Evolutionary conservation across 2,113 vertebrate species (phyloP), one percentile per base, ranked within the genome.

Genomic region (Phalacrocorax carbo): DNA sequence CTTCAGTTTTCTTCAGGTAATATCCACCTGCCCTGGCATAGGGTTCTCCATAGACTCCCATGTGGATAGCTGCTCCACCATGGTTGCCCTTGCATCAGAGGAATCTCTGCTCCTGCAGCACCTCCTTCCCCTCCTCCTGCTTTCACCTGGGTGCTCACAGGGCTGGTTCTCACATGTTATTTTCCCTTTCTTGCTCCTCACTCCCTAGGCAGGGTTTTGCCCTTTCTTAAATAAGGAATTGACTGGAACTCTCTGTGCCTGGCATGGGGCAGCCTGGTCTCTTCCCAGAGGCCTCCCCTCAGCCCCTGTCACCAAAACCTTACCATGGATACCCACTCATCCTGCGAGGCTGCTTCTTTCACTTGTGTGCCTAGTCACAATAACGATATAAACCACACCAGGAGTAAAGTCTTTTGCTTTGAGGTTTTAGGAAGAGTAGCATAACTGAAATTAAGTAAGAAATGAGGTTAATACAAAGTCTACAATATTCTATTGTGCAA

Each of bases 231-330:
- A 26, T 9, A 26, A 49, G n/a, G 25, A 69, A 34, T 32, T 5
- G 2, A 5, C n/a, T 15, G 36, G 23, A 68, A 16, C 30, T 2
- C 2, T 3, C 29, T 7, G 12, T 14, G 4, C 17, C n/a, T 54
- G 49, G 15, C 19, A 38, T 1, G 2, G 29, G 25, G 25, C 54
- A 91, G 60, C 64, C 60, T 4, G 0, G 5, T 14, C 48, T 30
- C 70, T 48, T 42, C 38, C 18, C 30, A 42, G 25, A 42, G 13
- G 44, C 20, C 26, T 78, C 36, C 13, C 34, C 29, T 46, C n/a
- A 65, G n/a, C 26, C n/a, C 40, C 64, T 11, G 16, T 27, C 54
- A 65, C 65, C 34, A 49, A 29, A 1, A 26, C 3, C 15, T 38
- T 25, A 30, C 51, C 29, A 12, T 1, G 18, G 68, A 29, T 29